Evolutionary conservation across 2,888 invertebrate genomes (phyloP), one percentile per base, ranked within the genome.

Genomic region (Synergus umbraculus): DNA sequence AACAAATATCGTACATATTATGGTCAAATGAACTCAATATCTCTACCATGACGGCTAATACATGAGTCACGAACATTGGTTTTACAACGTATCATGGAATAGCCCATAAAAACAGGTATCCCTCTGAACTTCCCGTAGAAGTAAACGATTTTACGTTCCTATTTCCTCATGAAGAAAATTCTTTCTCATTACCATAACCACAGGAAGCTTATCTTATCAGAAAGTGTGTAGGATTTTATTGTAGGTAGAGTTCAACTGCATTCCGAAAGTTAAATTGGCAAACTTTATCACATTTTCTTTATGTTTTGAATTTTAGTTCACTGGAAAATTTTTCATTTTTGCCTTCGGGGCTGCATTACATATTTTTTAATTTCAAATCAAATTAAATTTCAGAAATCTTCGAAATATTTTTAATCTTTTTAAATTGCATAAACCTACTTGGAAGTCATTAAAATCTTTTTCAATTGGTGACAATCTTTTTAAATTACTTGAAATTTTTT

Each of bases 1-100:
- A 83, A 86, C 81, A 87, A 85, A 85, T 85, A 86, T 83, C 83
- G 83, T 85, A 82, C 82, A 77, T 76, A 37, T 67, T 18, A 60
- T 60, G 22, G 60, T 29, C 22, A 22, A 54, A 60, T 22, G 22
- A 22, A 60, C n/a, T 2, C 54, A 54, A 54, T 54, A 54, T 54
- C n/a, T 54, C 60, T 60, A 22, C 60, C 13, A 60, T 29, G 5
- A 9, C 2, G 5, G 15, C 12, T 54, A 54, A 54, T 54, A 12
- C n/a, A 60, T n/a, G 2, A 60, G 10, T 3, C 60, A 2, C 22
- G 3, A 60, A 60, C 12, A 60, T 18, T 60, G 22, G 4, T 22
- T 13, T 22, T 12, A 69, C n/a, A 43, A 22, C n/a, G 8, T 13
- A 67, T 46, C 12, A 7, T 12, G 12, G 18, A 43, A 66, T 29